These are phyloP conservation scores for Nephrotoma appendiculata DNA, from an alignment of 2,888 invertebrate genomes.

Conservation along the genomic window DNA sequence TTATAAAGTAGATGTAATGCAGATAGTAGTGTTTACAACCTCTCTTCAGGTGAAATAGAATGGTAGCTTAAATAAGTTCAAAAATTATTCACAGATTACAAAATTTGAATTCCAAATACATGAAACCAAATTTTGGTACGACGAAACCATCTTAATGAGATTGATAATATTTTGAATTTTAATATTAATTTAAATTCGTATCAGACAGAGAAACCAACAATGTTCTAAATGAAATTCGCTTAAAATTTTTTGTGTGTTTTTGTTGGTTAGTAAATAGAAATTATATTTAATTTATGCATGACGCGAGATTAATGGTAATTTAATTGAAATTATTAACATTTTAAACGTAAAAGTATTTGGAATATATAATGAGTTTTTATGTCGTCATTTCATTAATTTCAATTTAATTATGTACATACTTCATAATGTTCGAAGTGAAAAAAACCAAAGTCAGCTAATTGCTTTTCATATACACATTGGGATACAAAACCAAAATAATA, in stretches of 20 bases:
- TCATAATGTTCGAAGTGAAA: too few relatives aligned
- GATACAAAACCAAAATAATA: too few relatives aligned
- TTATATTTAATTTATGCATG: background rate
- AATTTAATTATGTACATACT: too few relatives aligned
- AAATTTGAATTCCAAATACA: background rate
- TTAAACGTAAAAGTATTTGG: too few relatives aligned
- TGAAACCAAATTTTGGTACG: background rate
- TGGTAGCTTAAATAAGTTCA: too few relatives aligned
- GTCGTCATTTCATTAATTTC: too few relatives aligned
- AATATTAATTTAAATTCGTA: background rate
- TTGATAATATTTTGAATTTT: background rate
- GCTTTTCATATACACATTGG: too few relatives aligned
- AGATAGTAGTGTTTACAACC: background rate
- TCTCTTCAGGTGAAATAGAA: background rate
- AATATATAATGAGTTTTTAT: too few relatives aligned
- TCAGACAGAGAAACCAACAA: background rate
- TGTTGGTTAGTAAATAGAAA: background rate
- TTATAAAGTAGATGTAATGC: background rate
- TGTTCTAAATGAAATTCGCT: background rate
- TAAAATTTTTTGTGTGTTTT: background rate
- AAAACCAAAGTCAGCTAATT: too few relatives aligned
- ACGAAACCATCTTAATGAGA: background rate
- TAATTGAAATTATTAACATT: background rate
- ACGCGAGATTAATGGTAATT: background rate
- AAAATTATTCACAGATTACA: background rate